Evolutionary conservation across 2,888 invertebrate genomes (phyloP), one percentile per base, ranked within the genome.

Genomic region (Lasioglossum lativentre): DNA sequence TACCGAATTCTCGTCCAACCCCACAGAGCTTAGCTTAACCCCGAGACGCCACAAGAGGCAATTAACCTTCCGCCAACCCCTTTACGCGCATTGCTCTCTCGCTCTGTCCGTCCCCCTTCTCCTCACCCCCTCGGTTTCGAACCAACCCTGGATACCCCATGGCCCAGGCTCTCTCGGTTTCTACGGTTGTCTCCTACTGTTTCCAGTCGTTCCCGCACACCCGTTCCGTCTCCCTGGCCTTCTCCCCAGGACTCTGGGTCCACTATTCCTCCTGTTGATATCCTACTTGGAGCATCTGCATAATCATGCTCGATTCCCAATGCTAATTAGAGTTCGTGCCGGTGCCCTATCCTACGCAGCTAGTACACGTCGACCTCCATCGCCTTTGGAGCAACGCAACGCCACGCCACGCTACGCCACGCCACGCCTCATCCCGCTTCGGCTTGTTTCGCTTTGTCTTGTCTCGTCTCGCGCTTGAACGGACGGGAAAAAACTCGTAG

Each of bases 271-370:
- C 91, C 91, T 90, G 86, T 91, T 92, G 92, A 92, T 94, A 93
- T 90, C 92, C 93, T 82, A 86, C 91, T 89, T 80, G 85, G 88
- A 91, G 91, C 94, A 93, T 94, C 93, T 94, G 93, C 94, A 94
- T 94, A 94, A 94, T 95, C 93, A 93, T 93, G 92, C 92, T 90
- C 91, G 93, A 94, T 94, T 94, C 93, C 94, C 93, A 93, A 94
- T 94, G 94, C 94, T 94, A 94, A 94, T 94, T 94, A 94, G 93
- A 93, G 92, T 92, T 91, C 91, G 88, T 75, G 74, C 77, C 70
- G 83, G 82, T 86, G 78, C 81, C 66, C 78, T 71, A 81, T 90
- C 92, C 92, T 90, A 91, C 91, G 90, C 90, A 89, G 92, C 93
- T 90, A 92, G 92, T 93, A 93, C 92, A 90, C 92, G 92, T 93